A percentile compares a stretch with the other conserved stretches of the same genome.
phyloP scores from a whole-genome alignment of 2,797 vertebrate species.

The Capromys pilorides region DNA sequence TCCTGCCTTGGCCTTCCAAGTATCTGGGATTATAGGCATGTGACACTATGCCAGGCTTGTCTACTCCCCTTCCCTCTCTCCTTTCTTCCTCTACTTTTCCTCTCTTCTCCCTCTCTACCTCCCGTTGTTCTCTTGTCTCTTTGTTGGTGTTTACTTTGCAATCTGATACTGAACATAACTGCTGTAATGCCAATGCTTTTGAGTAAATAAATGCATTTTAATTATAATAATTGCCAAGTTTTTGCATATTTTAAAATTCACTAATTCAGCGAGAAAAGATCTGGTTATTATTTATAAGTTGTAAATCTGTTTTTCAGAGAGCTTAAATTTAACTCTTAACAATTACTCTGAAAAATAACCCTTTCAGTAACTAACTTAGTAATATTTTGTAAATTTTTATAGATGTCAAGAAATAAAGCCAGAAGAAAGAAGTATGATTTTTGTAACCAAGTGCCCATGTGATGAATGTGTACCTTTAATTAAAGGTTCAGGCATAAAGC shows the following conservation, averaged over 20 bases:
- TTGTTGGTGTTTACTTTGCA: conserved; percentile 41
- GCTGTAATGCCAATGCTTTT: not conserved
- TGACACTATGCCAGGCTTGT: not conserved
- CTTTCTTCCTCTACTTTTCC: not conserved
- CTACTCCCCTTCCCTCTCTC: not conserved
- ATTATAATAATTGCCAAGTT: not conserved
- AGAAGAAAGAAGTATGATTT: conserved; percentile 93
- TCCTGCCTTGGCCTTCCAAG: not conserved
- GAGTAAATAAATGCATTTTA: conserved; percentile 54
- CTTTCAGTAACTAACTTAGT: conserved; percentile 44
- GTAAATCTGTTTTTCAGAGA: conserved; percentile 33
- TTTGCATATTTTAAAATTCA: conserved; percentile 51
- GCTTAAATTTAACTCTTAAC: conserved; percentile 49
- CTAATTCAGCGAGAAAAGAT: conserved; percentile 47
- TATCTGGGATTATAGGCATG: not conserved
- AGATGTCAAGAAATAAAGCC: conserved; percentile 92
- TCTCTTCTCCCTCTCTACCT: not conserved
- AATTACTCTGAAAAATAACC: conserved; percentile 54
- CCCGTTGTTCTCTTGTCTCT: not conserved
- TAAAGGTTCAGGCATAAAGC: conserved; percentile 93
- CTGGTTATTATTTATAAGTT: conserved; percentile 46
- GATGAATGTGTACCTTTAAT: conserved; percentile 97
- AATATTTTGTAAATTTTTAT: conserved; percentile 65
- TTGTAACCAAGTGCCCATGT: conserved; percentile 97
- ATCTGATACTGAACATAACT: conserved; percentile 28